Evolutionary conservation across 1,140 invertebrate genomes (phyloP).

Genomic region (Drosophila ananassae): DNA sequence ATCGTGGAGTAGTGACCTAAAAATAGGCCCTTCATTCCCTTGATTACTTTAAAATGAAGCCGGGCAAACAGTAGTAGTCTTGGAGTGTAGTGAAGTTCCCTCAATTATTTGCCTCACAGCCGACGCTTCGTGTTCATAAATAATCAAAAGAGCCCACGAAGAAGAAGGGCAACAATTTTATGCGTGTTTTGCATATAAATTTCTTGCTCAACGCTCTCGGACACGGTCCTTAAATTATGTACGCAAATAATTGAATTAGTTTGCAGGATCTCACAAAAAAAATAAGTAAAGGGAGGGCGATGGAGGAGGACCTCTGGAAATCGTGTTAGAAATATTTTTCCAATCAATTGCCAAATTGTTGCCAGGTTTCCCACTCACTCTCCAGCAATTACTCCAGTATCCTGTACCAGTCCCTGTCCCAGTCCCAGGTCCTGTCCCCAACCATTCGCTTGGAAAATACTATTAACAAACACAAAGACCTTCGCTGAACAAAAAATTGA

Average conservation of each 20-base stretch:
- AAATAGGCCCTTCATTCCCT: slow-evolving; percentile 47
- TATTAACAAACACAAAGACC: slow-evolving; percentile 56
- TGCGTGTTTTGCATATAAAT: slow-evolving; percentile 83
- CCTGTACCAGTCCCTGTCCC: neutral
- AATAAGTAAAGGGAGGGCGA: neutral
- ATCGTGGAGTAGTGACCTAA: slow-evolving; percentile 62
- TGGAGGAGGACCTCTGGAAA: slow-evolving; percentile 25
- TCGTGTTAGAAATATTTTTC: slow-evolving; percentile 76
- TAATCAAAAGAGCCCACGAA: slow-evolving; percentile 48
- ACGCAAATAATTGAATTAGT: slow-evolving; percentile 81
- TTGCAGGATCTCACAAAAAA: slow-evolving; percentile 25
- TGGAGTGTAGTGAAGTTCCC: slow-evolving; percentile 40
- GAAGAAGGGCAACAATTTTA: slow-evolving; percentile 56
- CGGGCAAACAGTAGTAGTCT: slow-evolving; percentile 10
- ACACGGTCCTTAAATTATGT: slow-evolving; percentile 69
- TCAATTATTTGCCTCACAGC: slow-evolving; percentile 67
- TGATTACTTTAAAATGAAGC: slow-evolving; percentile 77
- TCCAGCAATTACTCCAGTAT: neutral
- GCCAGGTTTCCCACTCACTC: slow-evolving; percentile 15
- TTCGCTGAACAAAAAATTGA: slow-evolving; percentile 14
- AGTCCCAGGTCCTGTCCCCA: slow-evolving; percentile 11
- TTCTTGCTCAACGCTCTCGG: slow-evolving; percentile 59
- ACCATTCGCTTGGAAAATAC: slow-evolving; percentile 54
- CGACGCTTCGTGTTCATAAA: slow-evolving; percentile 73
- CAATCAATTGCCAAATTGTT: slow-evolving; percentile 74